phyloP scores from a whole-genome alignment of 1,140 invertebrate species.

The Lepidurus apus region DNA sequence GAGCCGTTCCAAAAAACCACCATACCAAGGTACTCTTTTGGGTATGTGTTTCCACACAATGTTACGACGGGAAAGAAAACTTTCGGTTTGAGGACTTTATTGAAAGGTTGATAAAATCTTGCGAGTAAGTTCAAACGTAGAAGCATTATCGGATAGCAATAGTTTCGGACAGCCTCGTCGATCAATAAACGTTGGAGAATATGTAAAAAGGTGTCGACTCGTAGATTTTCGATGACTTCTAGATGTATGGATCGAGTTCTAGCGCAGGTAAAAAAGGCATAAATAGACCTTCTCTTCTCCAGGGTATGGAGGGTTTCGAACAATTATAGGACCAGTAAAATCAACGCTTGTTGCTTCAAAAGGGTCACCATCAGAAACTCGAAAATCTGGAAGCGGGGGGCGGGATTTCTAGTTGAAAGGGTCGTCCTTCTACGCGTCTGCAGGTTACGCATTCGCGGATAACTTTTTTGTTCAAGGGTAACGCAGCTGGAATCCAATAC shows the following conservation, averaged over 20 bases:
- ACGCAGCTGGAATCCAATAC: too few relatives aligned
- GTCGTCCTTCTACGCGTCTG: too few relatives aligned
- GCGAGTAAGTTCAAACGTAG: neutral
- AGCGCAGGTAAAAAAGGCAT: conserved; percentile 5
- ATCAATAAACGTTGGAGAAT: neutral
- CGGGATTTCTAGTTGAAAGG: too few relatives aligned
- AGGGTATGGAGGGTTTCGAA: neutral
- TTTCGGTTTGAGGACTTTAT: neutral
- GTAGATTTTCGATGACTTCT: neutral
- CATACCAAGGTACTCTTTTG: conserved; percentile 39
- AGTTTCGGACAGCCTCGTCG: neutral
- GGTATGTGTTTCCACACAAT: conserved; percentile 38
- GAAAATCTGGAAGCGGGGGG: too few relatives aligned
- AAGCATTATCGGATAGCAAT: conserved; percentile 25
- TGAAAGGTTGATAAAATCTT: neutral
- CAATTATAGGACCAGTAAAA: conserved; percentile 24
- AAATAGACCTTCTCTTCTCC: neutral
- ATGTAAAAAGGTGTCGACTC: neutral
- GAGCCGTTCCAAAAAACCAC: conserved; percentile 43
- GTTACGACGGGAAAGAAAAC: neutral
- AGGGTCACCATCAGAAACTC: too few relatives aligned
- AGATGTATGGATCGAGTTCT: neutral
- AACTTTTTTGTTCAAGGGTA: too few relatives aligned
- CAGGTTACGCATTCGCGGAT: too few relatives aligned
- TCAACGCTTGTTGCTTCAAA: conserved; percentile 24